Base-by-base conservation (phyloP, 2,888 invertebrate genomes). In the Chaitophorus viminalis region DNA sequence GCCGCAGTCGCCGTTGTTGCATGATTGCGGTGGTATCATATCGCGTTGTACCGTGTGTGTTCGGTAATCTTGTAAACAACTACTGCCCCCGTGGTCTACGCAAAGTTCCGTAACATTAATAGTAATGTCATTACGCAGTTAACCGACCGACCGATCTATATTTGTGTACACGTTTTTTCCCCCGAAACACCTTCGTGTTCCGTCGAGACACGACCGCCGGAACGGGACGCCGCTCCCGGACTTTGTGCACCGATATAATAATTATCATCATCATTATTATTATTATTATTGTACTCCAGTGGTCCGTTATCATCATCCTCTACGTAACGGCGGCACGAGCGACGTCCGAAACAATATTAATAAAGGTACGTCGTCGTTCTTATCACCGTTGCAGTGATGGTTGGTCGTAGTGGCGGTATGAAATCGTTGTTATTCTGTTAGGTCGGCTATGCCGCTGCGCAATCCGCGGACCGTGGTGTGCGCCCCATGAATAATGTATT, bases 1-100 rank as follows among this genome's bases (percentile, higher is more conserved):
- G 25, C 54, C 54, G 21, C 74, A 87, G 74, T 87, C 31, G 60
- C 29, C 39, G 78, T 78, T 39, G 60, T 79, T 33, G 79, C 74
- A 5, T 36, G 85, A 74, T 78, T n/a, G 78, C 17, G 46, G 18
- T 54, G 85, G 54, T 86, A 75, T 74, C 82, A 54, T 29, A n/a
- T 52, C 33, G n/a, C n/a, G n/a, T n/a, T n/a, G n/a, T n/a, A n/a
- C n/a, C n/a, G n/a, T n/a, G n/a, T n/a, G n/a, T n/a, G n/a, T n/a
- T n/a, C n/a, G n/a, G n/a, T n/a, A n/a, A n/a, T n/a, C n/a, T n/a
- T n/a, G n/a, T n/a, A n/a, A n/a, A n/a, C n/a, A n/a, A n/a, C n/a
- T n/a, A n/a, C n/a, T n/a, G n/a, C 21, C 4, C 21, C 21, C 18
- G 21, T 21, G 25, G n/a, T 65, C 54, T 3, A 54, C 18, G 60